Percentiles rank a stretch among this genome's conserved stretches.
phyloP scores from a whole-genome alignment of 2,888 invertebrate genomes.

The Alloscopus bannaensis region DNA sequence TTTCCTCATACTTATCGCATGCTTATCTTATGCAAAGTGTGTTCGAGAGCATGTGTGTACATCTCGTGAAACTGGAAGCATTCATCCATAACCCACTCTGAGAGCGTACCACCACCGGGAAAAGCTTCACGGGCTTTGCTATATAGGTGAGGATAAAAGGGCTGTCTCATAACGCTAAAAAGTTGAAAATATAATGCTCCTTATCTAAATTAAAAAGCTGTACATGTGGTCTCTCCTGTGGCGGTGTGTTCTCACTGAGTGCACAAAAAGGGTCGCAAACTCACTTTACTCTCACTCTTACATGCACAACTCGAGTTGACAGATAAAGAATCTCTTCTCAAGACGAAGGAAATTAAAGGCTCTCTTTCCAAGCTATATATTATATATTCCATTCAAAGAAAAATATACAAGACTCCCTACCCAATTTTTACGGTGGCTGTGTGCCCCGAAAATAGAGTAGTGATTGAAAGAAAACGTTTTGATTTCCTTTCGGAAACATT shows the following conservation, averaged over 20 bases:
- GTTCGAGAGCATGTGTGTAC: too few species aligned
- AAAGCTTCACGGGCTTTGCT: conserved; percentile 17
- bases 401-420: conserved; percentile 31
- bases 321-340: neutral
- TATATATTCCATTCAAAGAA: conserved; percentile 31
- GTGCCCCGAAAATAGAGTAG: too few species aligned
- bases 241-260: conserved; percentile 4
- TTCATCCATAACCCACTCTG: conserved; percentile 25
- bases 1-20: neutral
- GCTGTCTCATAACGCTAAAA: too few species aligned
- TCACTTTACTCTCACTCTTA: neutral
- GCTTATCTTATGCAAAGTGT: neutral
- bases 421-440: too few species aligned
- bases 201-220: conserved; percentile 2
- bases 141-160: too few species aligned
- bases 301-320: neutral
- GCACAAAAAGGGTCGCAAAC: conserved; percentile 5
- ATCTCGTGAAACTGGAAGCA: conserved; percentile 13
- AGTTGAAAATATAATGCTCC: too few species aligned
- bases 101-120: conserved; percentile 23
- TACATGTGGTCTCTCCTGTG: conserved; percentile 27
- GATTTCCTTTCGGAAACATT: conserved; percentile 17
- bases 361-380: neutral
- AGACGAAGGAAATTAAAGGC: conserved; percentile 1
- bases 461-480: conserved; percentile 41